phyloP scores from a whole-genome alignment of 1,140 invertebrate genomes.

The Lordiphosa mommai region DNA sequence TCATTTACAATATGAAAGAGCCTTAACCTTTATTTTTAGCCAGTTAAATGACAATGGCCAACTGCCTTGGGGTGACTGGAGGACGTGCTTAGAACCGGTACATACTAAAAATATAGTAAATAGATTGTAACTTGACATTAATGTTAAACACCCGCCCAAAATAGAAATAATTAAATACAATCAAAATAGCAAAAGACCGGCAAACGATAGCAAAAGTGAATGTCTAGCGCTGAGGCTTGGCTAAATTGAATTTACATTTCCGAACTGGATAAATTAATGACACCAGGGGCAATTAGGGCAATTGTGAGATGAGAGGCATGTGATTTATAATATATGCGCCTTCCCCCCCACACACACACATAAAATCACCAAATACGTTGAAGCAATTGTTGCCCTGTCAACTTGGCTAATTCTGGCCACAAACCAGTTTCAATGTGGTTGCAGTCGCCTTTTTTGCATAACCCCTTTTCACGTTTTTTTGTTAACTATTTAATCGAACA shows the following conservation, averaged over 20 bases:
- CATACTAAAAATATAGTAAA: constrained; percentile 19
- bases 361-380: constrained; percentile 29
- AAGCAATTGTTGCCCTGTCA: constrained; percentile 32
- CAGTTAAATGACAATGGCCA: constrained; percentile 31
- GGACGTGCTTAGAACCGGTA: constrained; percentile 43
- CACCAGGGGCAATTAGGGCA: constrained; percentile 19
- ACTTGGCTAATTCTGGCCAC: constrained; percentile 66
- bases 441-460: constrained; percentile 63
- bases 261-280: neutral
- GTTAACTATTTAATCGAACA: constrained; percentile 10
- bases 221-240: constrained; percentile 26
- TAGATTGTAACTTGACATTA: constrained; percentile 39
- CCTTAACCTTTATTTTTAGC: too few relatives aligned
- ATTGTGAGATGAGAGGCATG: constrained; percentile 10
- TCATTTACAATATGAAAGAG: too few relatives aligned
- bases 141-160: constrained; percentile 32
- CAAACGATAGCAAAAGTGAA: constrained; percentile 42
- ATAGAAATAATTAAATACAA: constrained; percentile 18
- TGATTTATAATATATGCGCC: constrained; percentile 1
- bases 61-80: constrained; percentile 28
- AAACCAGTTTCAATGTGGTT: constrained; percentile 57
- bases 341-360: neutral
- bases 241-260: constrained; percentile 14
- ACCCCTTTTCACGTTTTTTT: constrained; percentile 53
- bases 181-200: constrained; percentile 24